Evolutionary conservation across 37 sponge, comb jelly and placozoan species (phyloP).

Genomic region (Aplysina aerophoba): DNA sequence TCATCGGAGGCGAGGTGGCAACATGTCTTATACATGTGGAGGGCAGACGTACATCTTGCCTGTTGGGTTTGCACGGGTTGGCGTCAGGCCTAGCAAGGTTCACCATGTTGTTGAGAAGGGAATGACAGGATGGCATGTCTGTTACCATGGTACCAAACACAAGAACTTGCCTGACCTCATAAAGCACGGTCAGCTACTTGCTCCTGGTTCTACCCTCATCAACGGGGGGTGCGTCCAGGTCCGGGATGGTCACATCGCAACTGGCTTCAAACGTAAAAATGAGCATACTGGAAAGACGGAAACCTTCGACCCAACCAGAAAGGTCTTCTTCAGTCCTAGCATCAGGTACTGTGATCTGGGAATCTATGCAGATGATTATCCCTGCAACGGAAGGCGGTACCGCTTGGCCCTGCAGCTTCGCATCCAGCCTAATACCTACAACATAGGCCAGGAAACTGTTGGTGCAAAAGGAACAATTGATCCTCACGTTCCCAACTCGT

Average conservation of each 20-base stretch:
- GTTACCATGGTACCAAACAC: slow-evolving; percentile 34
- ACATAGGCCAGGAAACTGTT: slow-evolving; percentile 33
- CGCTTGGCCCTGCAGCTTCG: slow-evolving; percentile 33
- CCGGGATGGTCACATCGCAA: slow-evolving; percentile 23
- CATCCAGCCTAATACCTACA: slow-evolving; percentile 39
- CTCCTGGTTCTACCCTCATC: slow-evolving; percentile 31
- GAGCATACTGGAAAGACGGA: slow-evolving; percentile 28
- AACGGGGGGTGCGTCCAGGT: slow-evolving; percentile 17
- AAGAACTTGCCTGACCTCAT: slow-evolving; percentile 25
- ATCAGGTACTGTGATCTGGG: slow-evolving; percentile 15
- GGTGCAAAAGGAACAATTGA: slow-evolving; percentile 28
- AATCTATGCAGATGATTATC: slow-evolving; percentile 19
- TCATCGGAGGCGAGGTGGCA: slow-evolving; percentile 22
- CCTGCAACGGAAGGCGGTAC: slow-evolving; percentile 17
- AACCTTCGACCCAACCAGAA: slow-evolving; percentile 27
- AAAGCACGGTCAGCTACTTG: slow-evolving; percentile 29
- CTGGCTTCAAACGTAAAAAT: slow-evolving; percentile 23
- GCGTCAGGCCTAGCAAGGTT: slow-evolving; percentile 29
- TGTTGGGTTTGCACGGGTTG: slow-evolving; percentile 36
- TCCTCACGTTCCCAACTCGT: slow-evolving; percentile 17
- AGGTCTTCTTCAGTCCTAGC: slow-evolving; percentile 35
- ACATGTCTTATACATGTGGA: slow-evolving; percentile 9
- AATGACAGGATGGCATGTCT: slow-evolving; percentile 33
- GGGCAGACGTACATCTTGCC: slow-evolving; percentile 31
- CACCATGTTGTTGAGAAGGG: slow-evolving; percentile 10